A percentile compares a stretch with the other conserved stretches of the same genome.
Conservation (phyloP, 2,113 vertebrate species). For the Panthera leo region DNA sequence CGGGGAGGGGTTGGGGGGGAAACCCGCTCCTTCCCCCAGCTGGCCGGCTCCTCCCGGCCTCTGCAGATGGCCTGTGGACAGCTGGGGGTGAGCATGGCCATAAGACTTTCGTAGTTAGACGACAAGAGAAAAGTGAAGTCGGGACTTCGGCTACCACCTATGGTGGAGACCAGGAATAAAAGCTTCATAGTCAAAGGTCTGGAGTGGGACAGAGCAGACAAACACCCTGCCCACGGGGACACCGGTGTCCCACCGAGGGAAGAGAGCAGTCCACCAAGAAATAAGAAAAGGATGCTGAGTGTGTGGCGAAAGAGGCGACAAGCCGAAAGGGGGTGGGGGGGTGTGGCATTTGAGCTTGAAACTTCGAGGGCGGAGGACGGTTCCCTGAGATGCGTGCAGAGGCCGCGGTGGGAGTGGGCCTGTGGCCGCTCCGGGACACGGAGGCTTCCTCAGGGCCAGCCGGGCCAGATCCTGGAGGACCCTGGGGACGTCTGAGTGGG, state of each 20-base stretch:
- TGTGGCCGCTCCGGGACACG: too few species aligned
- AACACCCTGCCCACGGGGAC: neutral
- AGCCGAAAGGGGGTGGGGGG: neutral
- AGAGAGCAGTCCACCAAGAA: neutral
- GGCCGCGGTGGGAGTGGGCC: neutral
- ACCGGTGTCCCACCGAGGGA: neutral
- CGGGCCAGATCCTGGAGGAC: too few species aligned
- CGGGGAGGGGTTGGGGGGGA: neutral
- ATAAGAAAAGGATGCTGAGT: neutral
- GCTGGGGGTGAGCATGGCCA: neutral
- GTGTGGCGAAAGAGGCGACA: neutral
- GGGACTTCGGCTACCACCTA: neutral
- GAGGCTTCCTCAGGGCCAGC: too few species aligned
- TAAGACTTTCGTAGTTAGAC: neutral
- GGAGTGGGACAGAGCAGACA: neutral
- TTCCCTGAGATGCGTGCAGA: neutral
- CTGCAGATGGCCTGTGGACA: neutral
- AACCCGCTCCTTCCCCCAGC: neutral
- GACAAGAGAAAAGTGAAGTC: neutral
- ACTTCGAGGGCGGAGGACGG: neutral
- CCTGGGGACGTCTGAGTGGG: neutral
- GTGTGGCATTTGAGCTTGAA: neutral
- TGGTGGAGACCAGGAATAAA: neutral
- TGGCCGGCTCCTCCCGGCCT: neutral
- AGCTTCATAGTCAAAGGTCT: neutral